Conservation (phyloP, 2,797 vertebrate species). For the Falco concolor region DNA sequence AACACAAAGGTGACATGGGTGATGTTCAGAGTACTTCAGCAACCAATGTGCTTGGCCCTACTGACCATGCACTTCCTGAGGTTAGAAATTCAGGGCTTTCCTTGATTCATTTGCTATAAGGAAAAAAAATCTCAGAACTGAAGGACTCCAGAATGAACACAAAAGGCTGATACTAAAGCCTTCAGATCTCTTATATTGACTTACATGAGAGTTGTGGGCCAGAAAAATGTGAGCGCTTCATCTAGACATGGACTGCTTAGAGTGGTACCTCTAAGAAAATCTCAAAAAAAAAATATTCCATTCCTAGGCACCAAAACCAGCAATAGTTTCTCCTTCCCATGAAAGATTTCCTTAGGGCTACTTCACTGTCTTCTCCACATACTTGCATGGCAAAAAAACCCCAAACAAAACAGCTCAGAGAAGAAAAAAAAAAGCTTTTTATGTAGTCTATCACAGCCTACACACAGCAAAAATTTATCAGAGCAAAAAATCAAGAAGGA, state of each 20-base stretch:
- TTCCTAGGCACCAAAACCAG: neutral
- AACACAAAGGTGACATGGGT: neutral
- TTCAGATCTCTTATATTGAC: neutral
- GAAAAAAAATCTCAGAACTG: neutral
- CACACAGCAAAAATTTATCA: neutral
- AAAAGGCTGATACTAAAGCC: neutral
- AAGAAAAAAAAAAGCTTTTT: neutral
- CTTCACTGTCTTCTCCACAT: neutral
- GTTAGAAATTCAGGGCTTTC: neutral
- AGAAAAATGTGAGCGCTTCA: neutral
- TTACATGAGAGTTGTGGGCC: neutral
- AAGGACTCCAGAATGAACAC: neutral
- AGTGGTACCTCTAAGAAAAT: neutral
- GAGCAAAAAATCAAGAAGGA: neutral
- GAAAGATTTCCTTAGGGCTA: neutral
- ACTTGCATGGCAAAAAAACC: neutral
- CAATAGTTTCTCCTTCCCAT: neutral
- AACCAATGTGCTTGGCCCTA: neutral
- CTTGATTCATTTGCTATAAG: neutral
- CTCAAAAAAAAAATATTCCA: neutral
- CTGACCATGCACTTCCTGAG: neutral
- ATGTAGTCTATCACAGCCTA: neutral
- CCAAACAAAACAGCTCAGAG: neutral
- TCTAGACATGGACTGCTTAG: neutral
- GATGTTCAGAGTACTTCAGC: neutral